A percentile compares a stretch with the other conserved stretches of the same genome.
Conservation (phyloP, 2,797 vertebrate species). For the Melanotaenia trifasciata region DNA sequence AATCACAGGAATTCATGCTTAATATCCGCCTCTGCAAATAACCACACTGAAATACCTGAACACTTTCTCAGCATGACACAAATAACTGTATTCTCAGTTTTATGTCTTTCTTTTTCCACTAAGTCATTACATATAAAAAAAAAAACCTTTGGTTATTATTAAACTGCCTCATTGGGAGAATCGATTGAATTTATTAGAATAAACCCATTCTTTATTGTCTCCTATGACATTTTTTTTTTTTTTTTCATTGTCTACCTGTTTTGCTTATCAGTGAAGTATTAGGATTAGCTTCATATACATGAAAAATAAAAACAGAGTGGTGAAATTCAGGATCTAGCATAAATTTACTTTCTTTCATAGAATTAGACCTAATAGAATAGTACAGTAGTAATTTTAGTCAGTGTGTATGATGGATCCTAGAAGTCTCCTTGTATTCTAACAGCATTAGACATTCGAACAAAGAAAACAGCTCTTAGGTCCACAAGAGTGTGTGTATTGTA, state of each 20-base stretch:
- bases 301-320: background rate
- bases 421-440: background rate
- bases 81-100: constrained; percentile 1
- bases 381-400: background rate
- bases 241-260: constrained; percentile 12
- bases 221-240: constrained; percentile 32
- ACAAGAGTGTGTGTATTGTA: constrained; percentile 1
- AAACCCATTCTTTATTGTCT: constrained; percentile 33
- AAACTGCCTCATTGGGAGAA: constrained; percentile 29
- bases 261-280: background rate
- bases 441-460: background rate
- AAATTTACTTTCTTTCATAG: background rate
- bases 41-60: constrained; percentile 17
- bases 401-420: background rate
- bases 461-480: background rate
- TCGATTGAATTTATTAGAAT: constrained; percentile 41
- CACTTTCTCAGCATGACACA: constrained; percentile 14
- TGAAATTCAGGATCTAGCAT: background rate
- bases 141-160: constrained; percentile 19
- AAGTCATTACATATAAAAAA: constrained; percentile 18
- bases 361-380: background rate
- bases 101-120: background rate
- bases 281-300: constrained; percentile 2
- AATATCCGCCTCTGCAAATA: constrained; percentile 32
- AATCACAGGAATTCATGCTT: constrained; percentile 18